Percentiles rank a stretch among this genome's conserved stretches.
phyloP scores from a whole-genome alignment of 2,113 vertebrate genomes.

The Solea senegalensis region DNA sequence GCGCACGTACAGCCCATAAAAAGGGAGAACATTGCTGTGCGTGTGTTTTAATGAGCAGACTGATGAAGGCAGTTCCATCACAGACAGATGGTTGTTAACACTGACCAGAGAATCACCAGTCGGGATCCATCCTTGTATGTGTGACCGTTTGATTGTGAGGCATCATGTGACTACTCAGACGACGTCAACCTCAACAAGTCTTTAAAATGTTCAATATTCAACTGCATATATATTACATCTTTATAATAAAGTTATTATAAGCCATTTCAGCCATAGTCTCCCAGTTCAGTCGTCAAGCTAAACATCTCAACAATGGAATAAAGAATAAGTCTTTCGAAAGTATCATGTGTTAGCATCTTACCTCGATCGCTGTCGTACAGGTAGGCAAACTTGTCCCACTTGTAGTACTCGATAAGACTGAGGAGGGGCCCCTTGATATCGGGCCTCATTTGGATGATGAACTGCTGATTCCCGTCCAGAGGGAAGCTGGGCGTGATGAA shows the following conservation, averaged over 20 bases:
- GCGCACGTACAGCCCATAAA: neutral
- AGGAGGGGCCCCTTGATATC: slow-evolving; percentile 98
- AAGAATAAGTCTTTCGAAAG: neutral
- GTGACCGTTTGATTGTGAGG: too few relatives aligned
- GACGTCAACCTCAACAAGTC: too few relatives aligned
- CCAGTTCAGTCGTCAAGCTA: too few relatives aligned
- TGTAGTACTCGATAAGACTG: slow-evolving; percentile 98
- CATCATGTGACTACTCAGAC: too few relatives aligned
- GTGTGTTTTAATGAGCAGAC: neutral
- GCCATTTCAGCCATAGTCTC: too few relatives aligned
- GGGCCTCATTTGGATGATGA: slow-evolving; percentile 99
- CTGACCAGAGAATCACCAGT: neutral
- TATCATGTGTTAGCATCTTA: slow-evolving; percentile 64
- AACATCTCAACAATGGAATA: too few relatives aligned
- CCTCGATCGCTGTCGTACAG: slow-evolving; percentile 98
- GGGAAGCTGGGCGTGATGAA: slow-evolving; percentile 99
- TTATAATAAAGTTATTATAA: too few relatives aligned
- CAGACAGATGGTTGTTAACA: too few relatives aligned
- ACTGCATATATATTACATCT: too few relatives aligned
- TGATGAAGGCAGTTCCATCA: neutral
- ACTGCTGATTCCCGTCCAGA: slow-evolving; percentile 95
- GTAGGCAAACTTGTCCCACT: slow-evolving; percentile 99
- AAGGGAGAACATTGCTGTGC: neutral
- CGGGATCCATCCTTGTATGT: too few relatives aligned
- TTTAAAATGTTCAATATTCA: too few relatives aligned